These are phyloP conservation scores for Thunnus maccoyii DNA, from an alignment of 2,113 vertebrate genomes.

Conservation along the genomic window DNA sequence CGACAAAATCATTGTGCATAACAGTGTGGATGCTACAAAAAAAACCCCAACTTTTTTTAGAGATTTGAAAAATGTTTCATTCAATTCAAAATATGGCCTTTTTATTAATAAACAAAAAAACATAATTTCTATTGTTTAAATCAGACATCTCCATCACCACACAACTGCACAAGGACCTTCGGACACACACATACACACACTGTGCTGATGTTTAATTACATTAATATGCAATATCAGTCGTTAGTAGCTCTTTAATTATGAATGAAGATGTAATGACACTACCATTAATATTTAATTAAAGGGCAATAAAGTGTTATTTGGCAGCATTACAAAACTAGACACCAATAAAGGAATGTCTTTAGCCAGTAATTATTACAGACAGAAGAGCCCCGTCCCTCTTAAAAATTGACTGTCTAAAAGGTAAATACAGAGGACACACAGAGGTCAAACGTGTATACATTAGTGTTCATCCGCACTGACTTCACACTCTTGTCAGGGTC, in stretches of 20 bases:
- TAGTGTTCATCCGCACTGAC: constrained; percentile 39
- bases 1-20: constrained; percentile 11
- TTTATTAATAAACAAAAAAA: constrained; percentile 24
- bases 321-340: constrained; percentile 87
- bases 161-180: neutral
- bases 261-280: constrained; percentile 87
- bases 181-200: constrained; percentile 35
- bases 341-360: constrained; percentile 85
- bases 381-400: constrained; percentile 68
- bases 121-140: constrained; percentile 30
- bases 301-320: constrained; percentile 90
- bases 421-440: constrained; percentile 67
- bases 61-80: neutral
- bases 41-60: neutral
- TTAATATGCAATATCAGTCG: constrained; percentile 87
- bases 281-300: constrained; percentile 90
- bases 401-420: constrained; percentile 67
- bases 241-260: constrained; percentile 87
- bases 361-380: constrained; percentile 74
- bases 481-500: neutral
- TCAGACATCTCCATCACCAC: neutral
- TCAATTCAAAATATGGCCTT: neutral
- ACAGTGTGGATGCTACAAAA: neutral
- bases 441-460: constrained; percentile 62
- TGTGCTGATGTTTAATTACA: constrained; percentile 86